Evolutionary conservation across 2,797 vertebrate genomes (phyloP).

Genomic region (Poecilia picta): DNA sequence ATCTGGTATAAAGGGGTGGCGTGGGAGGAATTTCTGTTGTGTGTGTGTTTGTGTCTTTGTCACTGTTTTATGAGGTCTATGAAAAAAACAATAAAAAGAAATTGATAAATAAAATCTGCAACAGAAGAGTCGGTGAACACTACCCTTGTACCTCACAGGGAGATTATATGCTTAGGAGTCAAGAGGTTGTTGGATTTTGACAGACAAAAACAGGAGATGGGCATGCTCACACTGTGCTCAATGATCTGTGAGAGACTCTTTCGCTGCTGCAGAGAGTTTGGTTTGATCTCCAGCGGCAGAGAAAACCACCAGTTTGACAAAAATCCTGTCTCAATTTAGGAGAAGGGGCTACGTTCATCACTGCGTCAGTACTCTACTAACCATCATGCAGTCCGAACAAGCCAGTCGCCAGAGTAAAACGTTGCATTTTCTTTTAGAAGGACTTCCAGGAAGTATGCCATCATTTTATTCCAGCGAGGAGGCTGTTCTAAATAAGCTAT

Average conservation of each 20-base stretch:
- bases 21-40: no score
- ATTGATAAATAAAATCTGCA: background rate
- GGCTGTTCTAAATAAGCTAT: constrained; percentile 42
- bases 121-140: constrained; percentile 1
- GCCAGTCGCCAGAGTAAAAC: constrained; percentile 18
- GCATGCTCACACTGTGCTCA: constrained; percentile 86
- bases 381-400: constrained; percentile 58
- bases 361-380: constrained; percentile 30
- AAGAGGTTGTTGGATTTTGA: constrained; percentile 51
- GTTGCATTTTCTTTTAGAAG: background rate
- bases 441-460: background rate
- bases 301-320: constrained; percentile 45
- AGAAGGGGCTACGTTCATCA: constrained; percentile 25
- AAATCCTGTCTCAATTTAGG: constrained; percentile 55
- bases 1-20: no score
- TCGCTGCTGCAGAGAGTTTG: constrained; percentile 68
- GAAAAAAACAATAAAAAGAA: no score
- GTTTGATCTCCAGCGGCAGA: constrained; percentile 61
- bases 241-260: constrained; percentile 75
- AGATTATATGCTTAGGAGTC: constrained; percentile 2
- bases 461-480: constrained; percentile 1
- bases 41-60: no score
- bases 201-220: constrained; percentile 65
- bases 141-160: constrained; percentile 28
- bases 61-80: no score